phyloP scores from a whole-genome alignment of 2,797 vertebrate species.

The Dipus sagitta region DNA sequence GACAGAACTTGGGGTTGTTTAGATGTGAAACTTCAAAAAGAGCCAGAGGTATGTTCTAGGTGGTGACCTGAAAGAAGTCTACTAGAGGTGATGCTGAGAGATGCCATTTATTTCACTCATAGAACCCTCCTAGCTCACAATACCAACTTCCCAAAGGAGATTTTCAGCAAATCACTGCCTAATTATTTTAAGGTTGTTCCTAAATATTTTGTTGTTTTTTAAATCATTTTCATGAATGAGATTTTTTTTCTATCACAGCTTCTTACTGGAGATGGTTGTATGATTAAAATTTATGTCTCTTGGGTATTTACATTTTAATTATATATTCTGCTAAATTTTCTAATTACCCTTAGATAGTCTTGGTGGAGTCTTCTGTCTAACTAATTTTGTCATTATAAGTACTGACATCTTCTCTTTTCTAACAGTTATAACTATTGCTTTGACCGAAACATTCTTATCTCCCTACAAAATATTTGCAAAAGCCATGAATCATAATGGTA shows the following conservation, averaged over 20 bases:
- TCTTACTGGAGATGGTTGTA: conserved; percentile 1
- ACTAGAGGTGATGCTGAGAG: neutral
- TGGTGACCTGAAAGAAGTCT: neutral
- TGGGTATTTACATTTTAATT: too few species aligned
- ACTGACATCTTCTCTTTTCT: conserved; percentile 12
- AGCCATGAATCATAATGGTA: neutral
- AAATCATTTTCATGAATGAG: neutral
- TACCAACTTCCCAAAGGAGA: neutral
- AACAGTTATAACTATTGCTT: neutral
- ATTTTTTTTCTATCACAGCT: conserved; percentile 1
- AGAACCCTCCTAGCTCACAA: neutral
- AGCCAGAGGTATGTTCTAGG: neutral
- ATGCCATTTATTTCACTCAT: neutral
- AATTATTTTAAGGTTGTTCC: neutral
- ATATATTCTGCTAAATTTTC: neutral
- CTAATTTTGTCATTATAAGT: conserved; percentile 42
- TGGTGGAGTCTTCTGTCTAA: neutral
- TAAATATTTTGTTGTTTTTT: conserved; percentile 30
- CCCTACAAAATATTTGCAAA: neutral
- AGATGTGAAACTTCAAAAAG: neutral
- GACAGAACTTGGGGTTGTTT: neutral
- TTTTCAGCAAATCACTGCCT: neutral
- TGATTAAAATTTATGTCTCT: conserved; percentile 4
- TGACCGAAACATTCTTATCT: neutral
- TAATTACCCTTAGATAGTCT: conserved; percentile 51